phyloP scores from a whole-genome alignment of 2,797 vertebrate genomes.

The Rhinophrynus dorsalis region DNA sequence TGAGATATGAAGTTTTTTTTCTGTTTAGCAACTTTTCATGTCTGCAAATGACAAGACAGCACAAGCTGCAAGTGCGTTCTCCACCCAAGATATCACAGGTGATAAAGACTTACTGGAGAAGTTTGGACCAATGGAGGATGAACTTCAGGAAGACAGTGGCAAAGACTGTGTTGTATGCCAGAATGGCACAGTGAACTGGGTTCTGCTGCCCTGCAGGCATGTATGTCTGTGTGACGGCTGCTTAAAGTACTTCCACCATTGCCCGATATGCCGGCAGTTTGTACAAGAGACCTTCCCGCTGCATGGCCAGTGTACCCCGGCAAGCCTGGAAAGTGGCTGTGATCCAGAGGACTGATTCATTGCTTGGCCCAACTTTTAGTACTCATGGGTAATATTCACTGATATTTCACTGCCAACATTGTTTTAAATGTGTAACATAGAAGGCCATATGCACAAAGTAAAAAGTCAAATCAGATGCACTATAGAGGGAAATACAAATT shows the following conservation, averaged over 20 bases:
- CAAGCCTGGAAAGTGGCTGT: neutral
- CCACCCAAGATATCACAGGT: constrained; percentile 43
- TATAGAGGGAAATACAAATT: no score
- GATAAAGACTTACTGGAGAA: constrained; percentile 64
- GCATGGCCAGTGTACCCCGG: constrained; percentile 33
- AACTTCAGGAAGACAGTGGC: constrained; percentile 57
- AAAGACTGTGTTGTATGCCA: constrained; percentile 95
- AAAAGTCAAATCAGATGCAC: no score
- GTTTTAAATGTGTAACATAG: no score
- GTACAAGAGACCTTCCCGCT: constrained; percentile 87
- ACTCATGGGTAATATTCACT: no score
- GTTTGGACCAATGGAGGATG: constrained; percentile 58
- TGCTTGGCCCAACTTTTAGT: no score
- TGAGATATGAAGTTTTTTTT: neutral
- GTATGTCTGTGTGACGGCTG: constrained; percentile 88
- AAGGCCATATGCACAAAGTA: no score
- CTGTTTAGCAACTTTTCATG: constrained; percentile 91
- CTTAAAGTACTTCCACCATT: constrained; percentile 82
- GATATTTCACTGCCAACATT: no score
- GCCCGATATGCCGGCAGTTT: constrained; percentile 92
- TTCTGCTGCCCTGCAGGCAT: constrained; percentile 90
- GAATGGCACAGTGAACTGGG: constrained; percentile 85
- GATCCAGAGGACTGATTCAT: neutral
- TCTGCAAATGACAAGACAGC: constrained; percentile 72
- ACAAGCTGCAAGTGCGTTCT: neutral